Conservation (phyloP, 2,797 vertebrate species). For the Halcyon smyrnensis region DNA sequence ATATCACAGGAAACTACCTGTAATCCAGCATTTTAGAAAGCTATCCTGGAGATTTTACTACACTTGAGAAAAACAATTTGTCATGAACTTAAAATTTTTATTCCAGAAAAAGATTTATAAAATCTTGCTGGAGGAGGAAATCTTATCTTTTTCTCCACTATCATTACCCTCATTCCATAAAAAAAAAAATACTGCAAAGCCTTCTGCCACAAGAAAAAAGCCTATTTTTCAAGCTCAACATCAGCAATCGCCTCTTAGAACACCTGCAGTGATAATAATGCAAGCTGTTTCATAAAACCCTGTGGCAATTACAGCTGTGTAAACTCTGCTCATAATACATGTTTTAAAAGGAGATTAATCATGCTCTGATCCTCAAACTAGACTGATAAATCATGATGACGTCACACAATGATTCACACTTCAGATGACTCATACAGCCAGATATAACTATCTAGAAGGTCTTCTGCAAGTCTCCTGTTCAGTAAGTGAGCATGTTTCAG, state of each 20-base stretch:
- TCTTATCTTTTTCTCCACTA: background rate
- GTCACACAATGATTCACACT: constrained; percentile 20
- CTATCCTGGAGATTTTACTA: background rate
- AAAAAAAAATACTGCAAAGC: background rate
- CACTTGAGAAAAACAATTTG: background rate
- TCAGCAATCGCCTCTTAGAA: background rate
- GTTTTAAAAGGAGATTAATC: constrained; percentile 17
- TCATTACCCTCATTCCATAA: background rate
- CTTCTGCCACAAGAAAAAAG: background rate
- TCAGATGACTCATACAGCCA: background rate
- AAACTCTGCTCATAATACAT: background rate
- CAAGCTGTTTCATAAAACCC: background rate
- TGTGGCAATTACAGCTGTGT: background rate
- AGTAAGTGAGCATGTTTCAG: background rate
- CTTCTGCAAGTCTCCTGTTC: background rate
- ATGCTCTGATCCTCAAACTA: background rate
- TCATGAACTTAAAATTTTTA: background rate
- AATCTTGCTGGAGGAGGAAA: background rate
- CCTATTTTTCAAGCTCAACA: background rate
- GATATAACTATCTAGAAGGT: background rate
- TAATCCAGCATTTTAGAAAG: background rate
- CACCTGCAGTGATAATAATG: background rate
- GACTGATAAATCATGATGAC: background rate
- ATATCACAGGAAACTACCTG: background rate
- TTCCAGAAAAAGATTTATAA: background rate